A percentile compares a stretch with the other conserved stretches of the same genome.
These are phyloP conservation scores for Sciurus carolinensis DNA, from an alignment of 2,797 vertebrate genomes.

Conservation along the genomic window DNA sequence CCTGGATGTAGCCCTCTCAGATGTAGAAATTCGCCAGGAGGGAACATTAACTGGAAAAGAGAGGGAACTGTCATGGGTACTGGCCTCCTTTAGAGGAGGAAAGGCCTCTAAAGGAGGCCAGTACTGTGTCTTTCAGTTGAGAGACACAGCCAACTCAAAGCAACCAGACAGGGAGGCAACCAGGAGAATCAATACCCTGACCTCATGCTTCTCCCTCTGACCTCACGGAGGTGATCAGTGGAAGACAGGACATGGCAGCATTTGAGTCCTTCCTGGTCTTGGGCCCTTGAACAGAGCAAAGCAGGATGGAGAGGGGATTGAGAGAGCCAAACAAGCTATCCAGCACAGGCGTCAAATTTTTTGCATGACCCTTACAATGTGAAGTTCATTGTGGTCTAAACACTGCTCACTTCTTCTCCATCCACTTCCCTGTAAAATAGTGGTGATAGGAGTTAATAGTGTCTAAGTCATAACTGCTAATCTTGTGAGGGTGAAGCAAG, in stretches of 20 bases:
- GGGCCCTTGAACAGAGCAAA: background rate
- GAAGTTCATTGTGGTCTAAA: background rate
- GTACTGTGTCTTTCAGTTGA: background rate
- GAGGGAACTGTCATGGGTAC: background rate
- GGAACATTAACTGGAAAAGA: background rate
- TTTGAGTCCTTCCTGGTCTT: background rate
- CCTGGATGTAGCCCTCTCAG: background rate
- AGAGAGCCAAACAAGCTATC: background rate
- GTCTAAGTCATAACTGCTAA: background rate
- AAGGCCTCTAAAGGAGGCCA: no score
- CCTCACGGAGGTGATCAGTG: background rate
- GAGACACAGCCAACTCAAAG: background rate
- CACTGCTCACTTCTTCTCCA: background rate
- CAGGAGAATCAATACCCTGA: background rate
- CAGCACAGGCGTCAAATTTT: background rate
- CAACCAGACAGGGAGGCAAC: background rate
- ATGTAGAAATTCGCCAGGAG: background rate
- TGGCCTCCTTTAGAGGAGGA: background rate
- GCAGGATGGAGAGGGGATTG: background rate
- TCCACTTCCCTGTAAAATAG: background rate
- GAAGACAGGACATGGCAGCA: background rate
- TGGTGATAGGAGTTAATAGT: background rate
- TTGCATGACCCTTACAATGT: background rate
- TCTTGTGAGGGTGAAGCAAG: background rate
- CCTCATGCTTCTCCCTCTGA: background rate